A percentile compares a stretch with the other conserved stretches of the same genome.
phyloP scores from a whole-genome alignment of 2,888 invertebrate genomes.

The Plebejus argus region DNA sequence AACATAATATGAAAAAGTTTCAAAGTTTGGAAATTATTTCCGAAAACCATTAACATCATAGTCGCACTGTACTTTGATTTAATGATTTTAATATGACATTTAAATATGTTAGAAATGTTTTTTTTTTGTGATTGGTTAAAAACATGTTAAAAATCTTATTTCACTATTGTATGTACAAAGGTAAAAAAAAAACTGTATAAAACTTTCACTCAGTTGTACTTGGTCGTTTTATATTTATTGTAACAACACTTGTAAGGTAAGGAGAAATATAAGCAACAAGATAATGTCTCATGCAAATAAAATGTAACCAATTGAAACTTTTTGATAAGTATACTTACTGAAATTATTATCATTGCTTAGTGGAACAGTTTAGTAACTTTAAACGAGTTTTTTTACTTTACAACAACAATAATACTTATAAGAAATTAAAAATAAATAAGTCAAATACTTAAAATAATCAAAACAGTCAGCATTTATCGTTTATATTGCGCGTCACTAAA shows the following conservation, averaged over 20 bases:
- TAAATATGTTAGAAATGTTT: neutral
- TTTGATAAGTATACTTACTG: neutral
- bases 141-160: slow-evolving; percentile 6
- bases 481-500: neutral
- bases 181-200: neutral
- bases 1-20: too few species aligned
- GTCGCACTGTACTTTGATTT: neutral
- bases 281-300: neutral
- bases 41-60: neutral
- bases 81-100: neutral
- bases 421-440: neutral
- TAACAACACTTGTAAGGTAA: neutral
- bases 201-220: neutral
- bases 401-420: neutral
- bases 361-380: neutral
- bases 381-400: neutral
- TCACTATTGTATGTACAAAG: neutral
- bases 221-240: neutral
- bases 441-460: slow-evolving; percentile 1
- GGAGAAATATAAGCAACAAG: neutral
- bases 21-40: too few species aligned
- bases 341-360: neutral
- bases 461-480: neutral
- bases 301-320: neutral
- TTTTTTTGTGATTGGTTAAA: neutral